Conservation (phyloP, 35 echinoderm and acorn worm species). For the Lytechinus pictus region DNA sequence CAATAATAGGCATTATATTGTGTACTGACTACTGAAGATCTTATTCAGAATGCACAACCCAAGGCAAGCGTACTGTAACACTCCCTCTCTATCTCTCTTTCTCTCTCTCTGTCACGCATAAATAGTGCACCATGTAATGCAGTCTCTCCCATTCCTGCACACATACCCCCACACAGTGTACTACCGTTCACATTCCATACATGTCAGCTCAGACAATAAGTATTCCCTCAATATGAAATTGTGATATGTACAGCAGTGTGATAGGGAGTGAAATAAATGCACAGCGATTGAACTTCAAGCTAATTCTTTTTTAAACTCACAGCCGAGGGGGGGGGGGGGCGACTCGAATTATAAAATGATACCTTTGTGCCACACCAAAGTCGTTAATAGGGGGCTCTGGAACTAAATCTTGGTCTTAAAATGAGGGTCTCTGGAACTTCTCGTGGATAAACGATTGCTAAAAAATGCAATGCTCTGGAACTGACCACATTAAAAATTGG, state of each 20-base stretch:
- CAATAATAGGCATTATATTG: not conserved
- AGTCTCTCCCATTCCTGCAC: not conserved
- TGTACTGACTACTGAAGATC: not conserved
- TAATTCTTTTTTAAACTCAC: not conserved
- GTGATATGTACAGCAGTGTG: not conserved
- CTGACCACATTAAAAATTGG: no score
- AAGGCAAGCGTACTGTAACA: not conserved
- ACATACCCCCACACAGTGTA: not conserved
- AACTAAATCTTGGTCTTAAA: no score
- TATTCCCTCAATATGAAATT: conserved; percentile 33
- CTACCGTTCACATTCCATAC: conserved; percentile 5
- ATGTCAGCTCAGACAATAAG: not conserved
- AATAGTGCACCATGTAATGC: not conserved
- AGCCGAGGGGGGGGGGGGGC: not conserved
- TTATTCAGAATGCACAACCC: not conserved
- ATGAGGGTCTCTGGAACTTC: no score
- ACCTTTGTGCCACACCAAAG: no score
- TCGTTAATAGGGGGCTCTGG: no score
- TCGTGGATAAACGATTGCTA: no score
- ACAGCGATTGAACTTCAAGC: conserved; percentile 1
- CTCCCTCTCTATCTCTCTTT: not conserved
- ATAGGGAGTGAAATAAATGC: conserved; percentile 19
- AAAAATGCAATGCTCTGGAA: no score
- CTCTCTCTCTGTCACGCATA: not conserved
- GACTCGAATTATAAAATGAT: no score